Conservation (phyloP, 2,888 invertebrate genomes). For the Syritta pipiens region DNA sequence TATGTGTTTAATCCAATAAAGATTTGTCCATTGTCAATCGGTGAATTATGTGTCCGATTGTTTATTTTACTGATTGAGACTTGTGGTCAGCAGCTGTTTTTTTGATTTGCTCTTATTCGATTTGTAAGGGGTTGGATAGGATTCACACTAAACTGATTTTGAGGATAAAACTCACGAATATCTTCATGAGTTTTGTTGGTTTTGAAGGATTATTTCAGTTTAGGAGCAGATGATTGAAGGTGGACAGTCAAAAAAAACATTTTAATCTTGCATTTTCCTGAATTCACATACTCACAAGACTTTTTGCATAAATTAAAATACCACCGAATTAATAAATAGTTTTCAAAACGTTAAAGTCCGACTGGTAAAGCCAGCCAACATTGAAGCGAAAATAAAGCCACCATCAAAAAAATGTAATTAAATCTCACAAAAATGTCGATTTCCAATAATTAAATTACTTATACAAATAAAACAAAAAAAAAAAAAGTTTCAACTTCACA, state of each 20-base stretch:
- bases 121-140: background rate
- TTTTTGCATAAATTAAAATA: too few species aligned
- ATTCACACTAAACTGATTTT: background rate
- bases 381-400: background rate
- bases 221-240: too few species aligned
- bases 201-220: too few species aligned
- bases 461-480: constrained; percentile 26
- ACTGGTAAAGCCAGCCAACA: background rate
- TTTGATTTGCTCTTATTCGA: too few species aligned
- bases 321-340: too few species aligned
- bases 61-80: constrained; percentile 63
- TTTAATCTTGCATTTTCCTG: too few species aligned
- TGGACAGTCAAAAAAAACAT: too few species aligned
- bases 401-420: constrained; percentile 40
- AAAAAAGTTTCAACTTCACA: constrained; percentile 1
- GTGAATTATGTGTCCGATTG: constrained; percentile 59
- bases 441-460: constrained; percentile 49
- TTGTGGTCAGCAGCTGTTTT: constrained; percentile 66
- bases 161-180: too few species aligned
- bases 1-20: constrained; percentile 66
- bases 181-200: too few species aligned
- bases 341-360: background rate
- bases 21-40: constrained; percentile 58
- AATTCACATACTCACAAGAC: too few species aligned
- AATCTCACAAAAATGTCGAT: constrained; percentile 51